These are phyloP conservation scores for Catonia carolina DNA, from an alignment of 2,888 invertebrate species.

Conservation along the genomic window DNA sequence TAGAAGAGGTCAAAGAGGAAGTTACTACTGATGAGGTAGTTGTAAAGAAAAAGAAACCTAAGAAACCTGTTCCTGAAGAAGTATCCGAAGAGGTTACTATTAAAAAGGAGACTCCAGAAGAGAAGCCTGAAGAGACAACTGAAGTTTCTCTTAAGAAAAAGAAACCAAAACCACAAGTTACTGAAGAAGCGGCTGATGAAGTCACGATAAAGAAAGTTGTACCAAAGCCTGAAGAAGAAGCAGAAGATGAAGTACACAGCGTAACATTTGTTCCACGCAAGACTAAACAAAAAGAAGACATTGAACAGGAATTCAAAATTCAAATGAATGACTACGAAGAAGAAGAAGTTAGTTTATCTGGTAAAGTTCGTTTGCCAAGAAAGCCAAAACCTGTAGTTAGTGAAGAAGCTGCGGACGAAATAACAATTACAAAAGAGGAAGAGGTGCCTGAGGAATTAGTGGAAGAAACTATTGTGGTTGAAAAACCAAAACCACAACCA, in stretches of 20 bases:
- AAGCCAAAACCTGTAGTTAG: constrained; percentile 38
- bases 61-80: constrained; percentile 36
- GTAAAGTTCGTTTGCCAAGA: constrained; percentile 67
- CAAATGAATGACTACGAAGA: constrained; percentile 78
- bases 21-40: constrained; percentile 30
- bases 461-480: constrained; percentile 38
- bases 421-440: constrained; percentile 36
- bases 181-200: constrained; percentile 47
- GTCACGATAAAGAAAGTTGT: constrained; percentile 39
- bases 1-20: constrained; percentile 30
- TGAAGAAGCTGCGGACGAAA: constrained; percentile 40
- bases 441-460: constrained; percentile 35
- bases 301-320: constrained; percentile 85
- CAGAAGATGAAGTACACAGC: constrained; percentile 51
- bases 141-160: constrained; percentile 38
- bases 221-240: constrained; percentile 37
- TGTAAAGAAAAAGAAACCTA: constrained; percentile 31
- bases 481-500: constrained; percentile 35
- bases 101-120: constrained; percentile 33
- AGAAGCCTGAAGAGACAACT: constrained; percentile 40
- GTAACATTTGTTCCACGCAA: constrained; percentile 56
- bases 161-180: constrained; percentile 38
- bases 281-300: constrained; percentile 72
- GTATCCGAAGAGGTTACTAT: constrained; percentile 36
- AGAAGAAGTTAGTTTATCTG: constrained; percentile 80